These are phyloP conservation scores for Lycopodina hypogea DNA, from an alignment of 37 sponge, comb jelly and placozoan genomes.

Conservation along the genomic window DNA sequence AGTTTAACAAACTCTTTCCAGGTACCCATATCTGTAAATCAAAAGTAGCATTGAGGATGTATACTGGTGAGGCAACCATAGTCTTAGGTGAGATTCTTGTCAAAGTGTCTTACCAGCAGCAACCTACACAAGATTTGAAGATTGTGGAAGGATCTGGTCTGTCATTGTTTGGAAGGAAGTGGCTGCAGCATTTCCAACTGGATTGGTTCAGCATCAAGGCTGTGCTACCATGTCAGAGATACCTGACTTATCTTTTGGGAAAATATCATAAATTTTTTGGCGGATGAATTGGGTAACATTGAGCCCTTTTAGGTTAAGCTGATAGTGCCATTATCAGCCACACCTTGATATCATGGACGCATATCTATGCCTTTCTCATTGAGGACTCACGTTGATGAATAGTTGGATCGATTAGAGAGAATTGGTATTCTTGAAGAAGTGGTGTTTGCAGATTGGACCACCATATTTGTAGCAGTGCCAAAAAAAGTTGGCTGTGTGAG, in stretches of 20 bases:
- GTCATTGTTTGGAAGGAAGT: too few relatives aligned
- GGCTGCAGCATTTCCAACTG: too few relatives aligned
- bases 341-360: not conserved
- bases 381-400: not conserved
- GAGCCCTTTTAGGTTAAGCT: not conserved
- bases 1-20: not conserved
- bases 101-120: too few relatives aligned
- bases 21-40: not conserved
- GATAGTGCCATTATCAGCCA: not conserved
- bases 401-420: not conserved
- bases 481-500: slow-evolving; percentile 23
- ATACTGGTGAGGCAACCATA: not conserved
- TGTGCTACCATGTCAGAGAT: too few relatives aligned
- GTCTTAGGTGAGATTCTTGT: not conserved
- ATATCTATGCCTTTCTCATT: not conserved
- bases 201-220: too few relatives aligned
- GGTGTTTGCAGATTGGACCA: slow-evolving; percentile 36
- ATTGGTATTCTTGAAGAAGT: not conserved
- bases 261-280: too few relatives aligned
- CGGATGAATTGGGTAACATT: not conserved
- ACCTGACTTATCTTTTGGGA: too few relatives aligned
- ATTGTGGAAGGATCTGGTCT: too few relatives aligned
- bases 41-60: too few relatives aligned
- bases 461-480: slow-evolving; percentile 43
- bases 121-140: too few relatives aligned